A percentile compares a stretch with the other conserved stretches of the same genome.
Evolutionary conservation across 2,888 invertebrate species (phyloP).

Genomic region (Tuta absoluta): DNA sequence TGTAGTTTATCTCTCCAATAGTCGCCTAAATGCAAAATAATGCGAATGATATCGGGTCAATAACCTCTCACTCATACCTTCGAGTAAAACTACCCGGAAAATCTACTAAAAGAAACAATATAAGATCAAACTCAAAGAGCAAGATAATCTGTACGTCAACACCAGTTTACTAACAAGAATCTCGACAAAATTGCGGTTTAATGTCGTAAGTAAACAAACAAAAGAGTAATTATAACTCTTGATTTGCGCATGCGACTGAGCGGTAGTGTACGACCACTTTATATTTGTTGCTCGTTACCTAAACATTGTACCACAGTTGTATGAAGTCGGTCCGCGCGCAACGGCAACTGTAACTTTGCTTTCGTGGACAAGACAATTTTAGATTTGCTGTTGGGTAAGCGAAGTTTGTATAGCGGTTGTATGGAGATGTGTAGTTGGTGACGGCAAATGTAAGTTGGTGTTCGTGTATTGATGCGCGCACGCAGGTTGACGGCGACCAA

Average conservation of each 20-base stretch:
- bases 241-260: conserved; percentile 62
- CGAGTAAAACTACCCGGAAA: conserved; percentile 23
- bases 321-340: not conserved
- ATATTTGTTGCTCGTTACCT: conserved; percentile 18
- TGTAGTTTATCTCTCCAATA: too few relatives aligned
- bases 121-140: not conserved
- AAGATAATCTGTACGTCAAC: conserved; percentile 3
- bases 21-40: too few relatives aligned
- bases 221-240: conserved; percentile 76
- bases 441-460: conserved; percentile 44
- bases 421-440: not conserved
- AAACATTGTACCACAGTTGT: not conserved
- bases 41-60: not conserved
- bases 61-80: not conserved
- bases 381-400: not conserved
- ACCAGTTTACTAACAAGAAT: conserved; percentile 20
- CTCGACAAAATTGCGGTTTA: conserved; percentile 38
- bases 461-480: conserved; percentile 67
- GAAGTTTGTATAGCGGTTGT: not conserved
- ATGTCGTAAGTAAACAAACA: conserved; percentile 42
- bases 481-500: conserved; percentile 70
- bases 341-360: conserved; percentile 44
- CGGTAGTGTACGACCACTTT: conserved; percentile 66
- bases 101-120: conserved; percentile 12
- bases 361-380: conserved; percentile 43